A percentile compares a stretch with the other conserved stretches of the same genome.
Evolutionary conservation across 1,140 invertebrate genomes (phyloP).

Genomic region (Apocrypta bakeri): DNA sequence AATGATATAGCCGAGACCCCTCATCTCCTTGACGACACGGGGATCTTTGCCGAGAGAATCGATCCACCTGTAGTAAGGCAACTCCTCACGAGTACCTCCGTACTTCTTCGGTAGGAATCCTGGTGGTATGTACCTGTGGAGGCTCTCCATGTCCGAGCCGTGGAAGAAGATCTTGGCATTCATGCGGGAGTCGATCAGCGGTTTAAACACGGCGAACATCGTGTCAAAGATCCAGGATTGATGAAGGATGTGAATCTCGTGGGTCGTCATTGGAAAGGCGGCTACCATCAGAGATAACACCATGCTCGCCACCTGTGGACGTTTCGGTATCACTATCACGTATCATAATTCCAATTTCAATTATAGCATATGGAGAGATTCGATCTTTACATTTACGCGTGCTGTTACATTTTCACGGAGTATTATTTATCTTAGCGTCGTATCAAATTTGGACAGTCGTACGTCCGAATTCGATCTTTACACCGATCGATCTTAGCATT

Average conservation of each 20-base stretch:
- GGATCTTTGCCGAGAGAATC: conserved; percentile 77
- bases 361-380: no score
- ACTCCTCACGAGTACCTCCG: conserved; percentile 82
- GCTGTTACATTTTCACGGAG: no score
- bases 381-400: no score
- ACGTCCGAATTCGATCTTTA: no score
- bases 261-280: conserved; percentile 82
- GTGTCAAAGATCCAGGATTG: conserved; percentile 88
- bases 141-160: conserved; percentile 82
- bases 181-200: conserved; percentile 81
- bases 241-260: conserved; percentile 85
- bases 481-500: no score
- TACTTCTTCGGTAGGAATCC: conserved; percentile 81
- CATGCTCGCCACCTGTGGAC: conserved; percentile 67
- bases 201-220: conserved; percentile 85
- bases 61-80: conserved; percentile 84
- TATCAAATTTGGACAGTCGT: no score
- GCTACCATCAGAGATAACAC: conserved; percentile 74
- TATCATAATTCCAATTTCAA: no score
- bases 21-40: conserved; percentile 79
- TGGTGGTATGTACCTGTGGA: conserved; percentile 84
- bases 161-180: conserved; percentile 84
- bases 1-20: conserved; percentile 77
- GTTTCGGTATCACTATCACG: neutral
- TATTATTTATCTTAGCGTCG: no score